These are phyloP conservation scores for Scaptomyza polygonia DNA, from an alignment of 2,888 invertebrate genomes.

Conservation along the genomic window DNA sequence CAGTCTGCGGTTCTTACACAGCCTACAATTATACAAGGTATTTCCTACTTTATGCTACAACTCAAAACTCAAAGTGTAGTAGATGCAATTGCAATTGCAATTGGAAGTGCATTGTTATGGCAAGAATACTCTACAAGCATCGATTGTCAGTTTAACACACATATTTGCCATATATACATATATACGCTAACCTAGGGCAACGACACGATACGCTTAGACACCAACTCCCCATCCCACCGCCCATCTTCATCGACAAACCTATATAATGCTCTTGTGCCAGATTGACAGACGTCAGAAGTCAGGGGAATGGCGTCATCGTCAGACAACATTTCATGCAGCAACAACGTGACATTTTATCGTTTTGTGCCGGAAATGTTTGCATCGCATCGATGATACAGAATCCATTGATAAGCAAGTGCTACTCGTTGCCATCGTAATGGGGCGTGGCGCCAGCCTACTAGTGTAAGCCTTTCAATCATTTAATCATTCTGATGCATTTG, in stretches of 20 bases:
- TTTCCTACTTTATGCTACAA: conserved; percentile 64
- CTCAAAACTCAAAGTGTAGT: conserved; percentile 30
- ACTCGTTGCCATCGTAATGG: neutral
- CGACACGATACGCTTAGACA: conserved; percentile 45
- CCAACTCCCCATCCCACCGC: neutral
- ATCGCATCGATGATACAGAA: conserved; percentile 74
- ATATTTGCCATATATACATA: conserved; percentile 54
- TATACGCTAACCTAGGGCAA: conserved; percentile 33
- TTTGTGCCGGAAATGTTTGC: conserved; percentile 75
- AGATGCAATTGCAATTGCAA: conserved; percentile 30
- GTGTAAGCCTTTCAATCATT: conserved; percentile 40
- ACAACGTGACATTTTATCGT: conserved; percentile 78
- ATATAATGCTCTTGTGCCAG: neutral
- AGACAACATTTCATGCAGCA: conserved; percentile 39
- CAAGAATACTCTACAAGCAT: conserved; percentile 56
- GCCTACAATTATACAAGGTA: conserved; percentile 71
- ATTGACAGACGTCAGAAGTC: conserved; percentile 56
- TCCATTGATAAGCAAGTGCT: conserved; percentile 36
- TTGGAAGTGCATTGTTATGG: conserved; percentile 64
- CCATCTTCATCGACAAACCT: neutral
- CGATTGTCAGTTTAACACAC: conserved; percentile 77
- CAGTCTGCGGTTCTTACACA: neutral
- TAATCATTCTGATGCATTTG: conserved; percentile 54
- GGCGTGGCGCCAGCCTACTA: too few species aligned
- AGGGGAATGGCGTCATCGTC: conserved; percentile 22